Conservation (phyloP, 2,113 vertebrate genomes). For the Anguilla japonica region DNA sequence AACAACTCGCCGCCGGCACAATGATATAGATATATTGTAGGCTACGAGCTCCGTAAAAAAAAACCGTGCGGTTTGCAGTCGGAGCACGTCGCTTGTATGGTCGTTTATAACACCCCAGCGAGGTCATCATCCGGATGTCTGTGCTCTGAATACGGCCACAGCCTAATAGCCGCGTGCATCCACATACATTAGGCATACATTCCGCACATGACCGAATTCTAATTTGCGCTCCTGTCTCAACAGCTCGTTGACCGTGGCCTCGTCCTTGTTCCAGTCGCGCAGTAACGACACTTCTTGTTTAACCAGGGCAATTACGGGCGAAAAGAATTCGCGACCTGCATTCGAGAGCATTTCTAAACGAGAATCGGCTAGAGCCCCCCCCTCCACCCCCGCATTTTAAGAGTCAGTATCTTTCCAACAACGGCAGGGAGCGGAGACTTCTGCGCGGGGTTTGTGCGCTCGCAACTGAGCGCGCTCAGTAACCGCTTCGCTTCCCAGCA, state of each 20-base stretch:
- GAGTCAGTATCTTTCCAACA: not conserved
- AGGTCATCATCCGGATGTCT: not conserved
- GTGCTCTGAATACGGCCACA: not conserved
- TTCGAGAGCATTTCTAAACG: not conserved
- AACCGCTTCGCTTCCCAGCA: not conserved
- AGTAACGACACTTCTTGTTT: not conserved
- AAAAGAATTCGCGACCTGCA: not conserved
- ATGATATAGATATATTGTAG: not conserved
- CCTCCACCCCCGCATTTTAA: not conserved
- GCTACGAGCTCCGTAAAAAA: not conserved
- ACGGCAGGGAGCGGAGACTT: not conserved
- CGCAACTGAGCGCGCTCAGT: not conserved
- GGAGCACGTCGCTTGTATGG: not conserved
- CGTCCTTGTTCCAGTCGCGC: not conserved
- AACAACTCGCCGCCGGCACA: not conserved
- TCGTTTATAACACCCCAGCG: not conserved
- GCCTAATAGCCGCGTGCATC: not conserved
- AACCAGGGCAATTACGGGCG: not conserved
- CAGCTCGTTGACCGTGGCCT: not conserved
- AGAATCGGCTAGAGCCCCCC: too few relatives aligned
- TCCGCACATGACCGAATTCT: not conserved
- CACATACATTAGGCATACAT: not conserved
- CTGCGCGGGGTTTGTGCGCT: not conserved
- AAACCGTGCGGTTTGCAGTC: not conserved
- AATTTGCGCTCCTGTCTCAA: not conserved